phyloP scores from a whole-genome alignment of 2,797 vertebrate genomes.

The Adelosebastes latens region DNA sequence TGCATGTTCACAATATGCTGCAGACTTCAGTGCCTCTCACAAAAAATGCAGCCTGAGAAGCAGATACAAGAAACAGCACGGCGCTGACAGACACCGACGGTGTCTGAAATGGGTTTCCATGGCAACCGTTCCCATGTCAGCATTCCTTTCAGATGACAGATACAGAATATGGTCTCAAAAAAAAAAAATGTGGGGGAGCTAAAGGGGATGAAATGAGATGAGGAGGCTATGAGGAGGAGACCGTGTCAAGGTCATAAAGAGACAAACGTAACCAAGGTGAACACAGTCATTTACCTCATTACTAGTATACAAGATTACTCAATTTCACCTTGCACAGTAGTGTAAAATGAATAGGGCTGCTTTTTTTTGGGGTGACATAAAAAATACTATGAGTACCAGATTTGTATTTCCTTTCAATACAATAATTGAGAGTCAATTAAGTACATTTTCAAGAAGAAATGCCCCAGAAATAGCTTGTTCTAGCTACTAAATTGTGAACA shows the following conservation, averaged over 20 bases:
- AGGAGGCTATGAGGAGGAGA: constrained; percentile 2
- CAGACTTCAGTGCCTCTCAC: constrained; percentile 53
- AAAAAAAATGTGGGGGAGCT: not conserved
- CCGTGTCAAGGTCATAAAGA: constrained; percentile 50
- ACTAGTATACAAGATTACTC: not conserved
- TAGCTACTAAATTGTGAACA: not conserved
- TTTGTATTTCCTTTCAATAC: no score
- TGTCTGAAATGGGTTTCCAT: constrained; percentile 74
- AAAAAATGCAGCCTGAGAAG: constrained; percentile 61
- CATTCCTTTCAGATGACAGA: constrained; percentile 59
- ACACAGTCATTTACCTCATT: not conserved
- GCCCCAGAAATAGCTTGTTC: not conserved
- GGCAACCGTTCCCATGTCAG: constrained; percentile 68
- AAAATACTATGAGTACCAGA: not conserved
- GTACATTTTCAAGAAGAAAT: not conserved
- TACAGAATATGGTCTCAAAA: constrained; percentile 20
- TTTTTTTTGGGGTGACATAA: not conserved
- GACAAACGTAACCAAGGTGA: not conserved
- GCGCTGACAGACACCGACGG: constrained; percentile 46
- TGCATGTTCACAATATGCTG: constrained; percentile 65
- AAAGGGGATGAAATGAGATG: constrained; percentile 12
- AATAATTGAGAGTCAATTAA: not conserved
- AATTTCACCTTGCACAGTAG: not conserved
- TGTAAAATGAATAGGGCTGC: not conserved
- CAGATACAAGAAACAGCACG: constrained; percentile 54